Evolutionary conservation across 2,888 invertebrate genomes (phyloP).

Genomic region (Epirrhoe tristata): DNA sequence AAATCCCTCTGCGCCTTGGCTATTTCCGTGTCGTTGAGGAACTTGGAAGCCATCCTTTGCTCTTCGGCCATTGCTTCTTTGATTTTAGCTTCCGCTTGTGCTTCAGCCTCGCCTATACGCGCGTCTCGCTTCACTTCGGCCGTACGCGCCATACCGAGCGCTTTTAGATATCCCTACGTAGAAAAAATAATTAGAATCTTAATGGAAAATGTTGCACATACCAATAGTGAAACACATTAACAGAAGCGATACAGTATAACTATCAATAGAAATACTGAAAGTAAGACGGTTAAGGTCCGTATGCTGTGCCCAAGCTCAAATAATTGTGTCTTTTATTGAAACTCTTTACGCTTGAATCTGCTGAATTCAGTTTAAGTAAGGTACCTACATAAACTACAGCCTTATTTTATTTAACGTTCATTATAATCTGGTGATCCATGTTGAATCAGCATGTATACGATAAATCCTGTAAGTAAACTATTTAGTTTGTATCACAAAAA

Average conservation of each 20-base stretch:
- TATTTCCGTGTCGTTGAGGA: slow-evolving; percentile 98
- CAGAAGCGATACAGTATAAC: too few species aligned
- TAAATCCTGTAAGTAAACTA: too few species aligned
- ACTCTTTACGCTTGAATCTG: too few species aligned
- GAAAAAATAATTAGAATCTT: slow-evolving; percentile 27
- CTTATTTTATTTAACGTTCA: too few species aligned
- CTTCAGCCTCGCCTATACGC: slow-evolving; percentile 98
- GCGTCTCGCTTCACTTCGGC: slow-evolving; percentile 98
- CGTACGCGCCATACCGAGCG: slow-evolving; percentile 97
- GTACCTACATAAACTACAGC: too few species aligned
- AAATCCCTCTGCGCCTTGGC: slow-evolving; percentile 98
- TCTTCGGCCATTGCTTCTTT: slow-evolving; percentile 98
- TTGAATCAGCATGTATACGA: too few species aligned
- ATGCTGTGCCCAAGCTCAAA: neutral
- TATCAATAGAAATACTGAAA: neutral
- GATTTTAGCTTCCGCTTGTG: slow-evolving; percentile 95
- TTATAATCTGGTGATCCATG: too few species aligned
- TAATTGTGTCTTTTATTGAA: neutral
- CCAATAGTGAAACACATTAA: neutral
- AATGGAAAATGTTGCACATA: neutral
- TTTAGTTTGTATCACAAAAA: too few species aligned
- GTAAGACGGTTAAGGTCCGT: neutral
- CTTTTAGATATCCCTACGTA: slow-evolving; percentile 94
- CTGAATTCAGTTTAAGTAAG: too few species aligned
- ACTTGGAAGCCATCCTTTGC: slow-evolving; percentile 97